Conservation (phyloP, 2,888 invertebrate genomes). For the Drosophila mettleri region DNA sequence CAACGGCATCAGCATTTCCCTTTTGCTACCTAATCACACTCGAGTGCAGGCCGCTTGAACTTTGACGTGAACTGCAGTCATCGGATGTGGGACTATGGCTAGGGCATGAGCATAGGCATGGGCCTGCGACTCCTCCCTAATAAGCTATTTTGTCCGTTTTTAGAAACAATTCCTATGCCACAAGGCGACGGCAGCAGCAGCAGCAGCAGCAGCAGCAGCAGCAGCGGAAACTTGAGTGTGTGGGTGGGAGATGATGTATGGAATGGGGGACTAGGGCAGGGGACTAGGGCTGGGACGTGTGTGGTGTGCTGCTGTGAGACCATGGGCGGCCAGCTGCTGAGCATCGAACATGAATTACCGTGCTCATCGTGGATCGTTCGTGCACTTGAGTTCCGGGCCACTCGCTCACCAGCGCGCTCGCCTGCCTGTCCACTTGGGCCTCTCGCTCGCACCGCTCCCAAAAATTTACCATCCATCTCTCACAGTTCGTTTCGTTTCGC, state of each 20-base stretch:
- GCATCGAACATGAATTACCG: constrained; percentile 70
- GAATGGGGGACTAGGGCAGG: constrained; percentile 7
- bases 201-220: constrained; percentile 14
- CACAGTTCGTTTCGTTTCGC: constrained; percentile 46
- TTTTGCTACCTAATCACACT: constrained; percentile 47
- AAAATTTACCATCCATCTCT: constrained; percentile 39
- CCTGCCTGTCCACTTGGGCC: constrained; percentile 29
- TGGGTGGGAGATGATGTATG: constrained; percentile 57
- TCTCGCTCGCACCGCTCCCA: constrained; percentile 39
- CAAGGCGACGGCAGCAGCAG: constrained; percentile 32
- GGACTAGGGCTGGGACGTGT: constrained; percentile 7
- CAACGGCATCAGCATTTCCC: constrained; percentile 60
- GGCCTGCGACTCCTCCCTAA: constrained; percentile 48
- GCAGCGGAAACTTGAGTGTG: constrained; percentile 47
- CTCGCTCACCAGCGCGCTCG: constrained; percentile 11
- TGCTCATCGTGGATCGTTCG: constrained; percentile 65
- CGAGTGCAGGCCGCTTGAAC: constrained; percentile 67
- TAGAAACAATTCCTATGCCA: constrained; percentile 73
- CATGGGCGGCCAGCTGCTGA: constrained; percentile 74
- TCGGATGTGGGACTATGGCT: constrained; percentile 42
- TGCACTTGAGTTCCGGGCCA: constrained; percentile 70
- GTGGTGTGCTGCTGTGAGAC: constrained; percentile 24
- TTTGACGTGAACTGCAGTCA: constrained; percentile 72
- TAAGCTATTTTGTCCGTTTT: constrained; percentile 73
- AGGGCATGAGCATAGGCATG: constrained; percentile 7